phyloP scores from a whole-genome alignment of 2,888 invertebrate species.

The Sphaerophoria taeniata region DNA sequence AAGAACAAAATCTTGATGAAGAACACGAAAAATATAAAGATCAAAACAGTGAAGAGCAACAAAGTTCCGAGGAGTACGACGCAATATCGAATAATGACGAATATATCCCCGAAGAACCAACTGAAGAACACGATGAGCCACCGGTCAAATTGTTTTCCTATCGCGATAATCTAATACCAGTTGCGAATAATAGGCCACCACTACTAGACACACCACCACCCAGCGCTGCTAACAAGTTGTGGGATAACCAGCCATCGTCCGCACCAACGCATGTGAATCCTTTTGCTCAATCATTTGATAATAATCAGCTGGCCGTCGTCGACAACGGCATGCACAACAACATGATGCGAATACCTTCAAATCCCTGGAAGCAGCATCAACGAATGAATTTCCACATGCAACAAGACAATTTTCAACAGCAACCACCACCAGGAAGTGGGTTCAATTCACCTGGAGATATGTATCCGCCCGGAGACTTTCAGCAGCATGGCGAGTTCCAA shows the following conservation, averaged over 20 bases:
- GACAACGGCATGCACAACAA: slow-evolving; percentile 48
- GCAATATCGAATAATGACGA: slow-evolving; percentile 33
- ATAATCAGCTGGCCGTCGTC: neutral
- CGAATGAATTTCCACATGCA: slow-evolving; percentile 67
- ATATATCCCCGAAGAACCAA: slow-evolving; percentile 23
- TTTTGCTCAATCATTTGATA: slow-evolving; percentile 51
- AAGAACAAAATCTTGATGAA: neutral
- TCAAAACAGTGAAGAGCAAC: slow-evolving; percentile 21
- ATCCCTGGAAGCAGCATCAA: slow-evolving; percentile 68
- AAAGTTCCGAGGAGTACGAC: slow-evolving; percentile 47
- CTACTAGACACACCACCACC: slow-evolving; percentile 62
- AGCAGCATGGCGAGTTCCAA: slow-evolving; percentile 50
- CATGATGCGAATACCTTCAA: slow-evolving; percentile 57
- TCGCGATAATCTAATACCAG: slow-evolving; percentile 64
- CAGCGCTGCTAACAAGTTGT: slow-evolving; percentile 29
- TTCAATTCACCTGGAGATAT: slow-evolving; percentile 14
- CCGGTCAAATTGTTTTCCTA: slow-evolving; percentile 41
- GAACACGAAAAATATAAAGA: slow-evolving; percentile 6
- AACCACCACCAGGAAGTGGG: slow-evolving; percentile 15
- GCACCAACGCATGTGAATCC: slow-evolving; percentile 37
- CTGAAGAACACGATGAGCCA: slow-evolving; percentile 20
- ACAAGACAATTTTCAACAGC: slow-evolving; percentile 52
- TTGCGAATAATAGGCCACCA: slow-evolving; percentile 62
- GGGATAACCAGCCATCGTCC: slow-evolving; percentile 39
- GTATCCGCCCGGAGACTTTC: slow-evolving; percentile 16